Percentiles rank a stretch among this genome's conserved stretches.
Evolutionary conservation across 2,113 vertebrate species (phyloP).

Genomic region (Marmota flaviventris): DNA sequence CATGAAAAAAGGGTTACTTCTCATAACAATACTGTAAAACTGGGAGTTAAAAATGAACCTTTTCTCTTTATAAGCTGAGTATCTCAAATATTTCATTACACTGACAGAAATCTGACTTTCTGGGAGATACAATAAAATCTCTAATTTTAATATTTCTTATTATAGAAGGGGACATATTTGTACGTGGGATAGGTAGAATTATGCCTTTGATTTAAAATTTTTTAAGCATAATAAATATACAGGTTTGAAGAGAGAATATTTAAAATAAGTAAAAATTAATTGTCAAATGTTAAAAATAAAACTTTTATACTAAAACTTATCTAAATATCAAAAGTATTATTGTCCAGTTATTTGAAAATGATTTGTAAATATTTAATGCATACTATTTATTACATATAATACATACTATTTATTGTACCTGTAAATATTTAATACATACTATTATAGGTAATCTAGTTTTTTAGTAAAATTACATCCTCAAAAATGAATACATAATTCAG

Average conservation of each 20-base stretch:
- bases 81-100: neutral
- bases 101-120: neutral
- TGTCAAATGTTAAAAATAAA: neutral
- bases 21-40: neutral
- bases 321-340: too few relatives aligned
- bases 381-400: neutral
- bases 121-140: conserved; percentile 13
- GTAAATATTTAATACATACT: too few relatives aligned
- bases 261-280: neutral
- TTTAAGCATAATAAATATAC: neutral
- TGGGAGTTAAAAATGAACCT: neutral
- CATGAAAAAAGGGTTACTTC: neutral
- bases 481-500: neutral
- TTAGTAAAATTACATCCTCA: neutral
- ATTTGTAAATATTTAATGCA: neutral
- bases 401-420: neutral
- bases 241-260: neutral
- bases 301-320: neutral
- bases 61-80: neutral
- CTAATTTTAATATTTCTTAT: neutral
- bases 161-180: neutral
- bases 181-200: neutral
- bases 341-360: neutral
- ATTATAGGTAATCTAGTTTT: neutral
- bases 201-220: neutral